Evolutionary conservation across 2,797 vertebrate species (phyloP), one percentile per base, ranked within the genome.

Genomic region (Phalloptychus januarius): DNA sequence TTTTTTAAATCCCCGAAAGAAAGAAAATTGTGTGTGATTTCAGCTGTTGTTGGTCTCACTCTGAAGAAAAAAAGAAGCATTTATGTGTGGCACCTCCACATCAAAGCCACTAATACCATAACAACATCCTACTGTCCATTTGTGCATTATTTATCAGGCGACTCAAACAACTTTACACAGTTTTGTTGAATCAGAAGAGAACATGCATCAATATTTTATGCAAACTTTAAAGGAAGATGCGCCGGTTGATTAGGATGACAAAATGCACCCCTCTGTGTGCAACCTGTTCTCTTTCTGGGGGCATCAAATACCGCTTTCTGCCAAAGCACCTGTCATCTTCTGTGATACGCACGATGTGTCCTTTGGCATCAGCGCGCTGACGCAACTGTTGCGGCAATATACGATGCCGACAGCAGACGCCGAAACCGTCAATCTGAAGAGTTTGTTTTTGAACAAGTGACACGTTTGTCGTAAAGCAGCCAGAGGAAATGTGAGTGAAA

Each of bases 171-270:
- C 63, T 76, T 75, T 56, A 11, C 33, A 31, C 31, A 67, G 38
- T 36, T 33, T 2, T 8, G 0, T 36, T 58, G 16, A 65, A 61
- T 69, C 31, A 81, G 46, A 73, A 69, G 13, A 71, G n/a, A 25
- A 8, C 11, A 2, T 3, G 12, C n/a, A 12, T 81, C 23, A 23
- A 76, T 31, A 40, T 40, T 52, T 71, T 7, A 72, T 56, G 5
- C 20, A 42, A 42, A 52, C 48, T 82, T 78, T 20, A 71, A 74
- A 81, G 71, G 40, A 71, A 75, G 28, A 65, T 46, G 46, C 58
- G 45, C 28, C 38, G 36, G 33, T 23, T 63, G 42, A 72, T 72
- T 36, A 72, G 45, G 16, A 50, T 50, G 31, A 25, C 25, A 72
- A 50, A 72, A 50, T 50, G 45, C 45, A 50, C 46, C 45, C 45